Evolutionary conservation across 1,140 invertebrate genomes (phyloP), one percentile per base, ranked within the genome.

Genomic region (Drosophila setifemur): DNA sequence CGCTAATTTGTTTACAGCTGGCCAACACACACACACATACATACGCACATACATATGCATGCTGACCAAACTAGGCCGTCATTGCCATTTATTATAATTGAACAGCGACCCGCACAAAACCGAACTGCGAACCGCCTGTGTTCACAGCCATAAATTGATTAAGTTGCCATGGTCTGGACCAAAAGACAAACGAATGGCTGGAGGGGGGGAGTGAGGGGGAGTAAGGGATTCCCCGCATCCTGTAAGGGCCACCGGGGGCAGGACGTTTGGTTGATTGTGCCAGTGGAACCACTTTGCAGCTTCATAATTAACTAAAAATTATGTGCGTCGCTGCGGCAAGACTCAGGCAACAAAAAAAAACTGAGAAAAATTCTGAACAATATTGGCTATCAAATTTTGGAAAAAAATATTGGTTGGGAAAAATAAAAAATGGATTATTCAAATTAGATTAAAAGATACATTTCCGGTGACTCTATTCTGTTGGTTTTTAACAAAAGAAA

Each of bases 41-140:
- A n/a, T n/a, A n/a, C n/a, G n/a, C n/a, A n/a, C n/a, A n/a, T n/a
- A n/a, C 33, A 7, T 16, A 33, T 16, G 35, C 5, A 39, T 4
- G 29, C 39, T 55, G 57, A 29, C 25, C 55, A 70, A 66, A 73
- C 57, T 67, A 69, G 68, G 61, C 35, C 64, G 49, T n/a, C 50
- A 47, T 35, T 60, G 69, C 50, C 61, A 78, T 83, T 83, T 74
- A 67, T 70, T 74, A 71, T 83, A 78, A 85, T 83, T 68, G 58
- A 58, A 67, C 57, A 25, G 28, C 68, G 33, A 33, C 26, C 57
- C 47, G 31, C 60, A 43, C 47, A 50, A 23, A 47, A 28, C 60
- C 60, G 7, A 37, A 28, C 28, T 37, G 43, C 31, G 21, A 35
- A 18, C 28, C 50, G 49, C 43, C 71, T 29, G 55, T 76, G 33